phyloP scores from a whole-genome alignment of 2,797 vertebrate species.

The Cossypha caffra region DNA sequence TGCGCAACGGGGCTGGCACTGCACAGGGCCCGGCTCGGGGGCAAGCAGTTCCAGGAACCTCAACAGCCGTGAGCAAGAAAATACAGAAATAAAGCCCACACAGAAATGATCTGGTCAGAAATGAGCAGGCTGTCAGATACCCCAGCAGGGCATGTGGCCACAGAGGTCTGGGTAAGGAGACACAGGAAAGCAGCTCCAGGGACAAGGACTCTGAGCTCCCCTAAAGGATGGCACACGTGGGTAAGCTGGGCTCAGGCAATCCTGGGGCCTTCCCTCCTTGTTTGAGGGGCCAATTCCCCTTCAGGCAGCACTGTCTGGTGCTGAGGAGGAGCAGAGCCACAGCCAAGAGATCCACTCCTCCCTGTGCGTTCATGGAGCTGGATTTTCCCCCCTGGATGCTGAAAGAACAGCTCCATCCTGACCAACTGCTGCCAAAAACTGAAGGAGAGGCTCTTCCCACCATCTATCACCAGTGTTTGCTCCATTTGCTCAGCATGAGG shows the following conservation, averaged over 20 bases:
- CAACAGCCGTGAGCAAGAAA: neutral
- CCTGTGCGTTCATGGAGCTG: rapidly evolving
- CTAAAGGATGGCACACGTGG: rapidly evolving
- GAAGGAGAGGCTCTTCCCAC: neutral
- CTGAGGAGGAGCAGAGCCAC: neutral
- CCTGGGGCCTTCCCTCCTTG: neutral
- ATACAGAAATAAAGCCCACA: neutral
- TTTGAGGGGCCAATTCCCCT: neutral
- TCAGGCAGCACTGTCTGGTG: rapidly evolving
- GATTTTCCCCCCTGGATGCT: neutral
- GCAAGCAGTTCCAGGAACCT: constrained; percentile 37
- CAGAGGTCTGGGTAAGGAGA: neutral
- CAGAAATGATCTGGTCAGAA: neutral
- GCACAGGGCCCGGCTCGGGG: neutral
- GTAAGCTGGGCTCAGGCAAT: neutral
- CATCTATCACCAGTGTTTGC: neutral
- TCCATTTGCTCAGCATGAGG: rapidly evolving
- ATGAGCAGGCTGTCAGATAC: neutral
- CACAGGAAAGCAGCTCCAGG: neutral
- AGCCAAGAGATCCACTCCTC: neutral
- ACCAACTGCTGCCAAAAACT: rapidly evolving
- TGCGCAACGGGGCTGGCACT: neutral
- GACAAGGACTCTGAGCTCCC: neutral
- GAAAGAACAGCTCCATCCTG: neutral
- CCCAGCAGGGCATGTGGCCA: rapidly evolving